phyloP scores from a whole-genome alignment of 2,797 vertebrate species.

The Delichon dasypus region DNA sequence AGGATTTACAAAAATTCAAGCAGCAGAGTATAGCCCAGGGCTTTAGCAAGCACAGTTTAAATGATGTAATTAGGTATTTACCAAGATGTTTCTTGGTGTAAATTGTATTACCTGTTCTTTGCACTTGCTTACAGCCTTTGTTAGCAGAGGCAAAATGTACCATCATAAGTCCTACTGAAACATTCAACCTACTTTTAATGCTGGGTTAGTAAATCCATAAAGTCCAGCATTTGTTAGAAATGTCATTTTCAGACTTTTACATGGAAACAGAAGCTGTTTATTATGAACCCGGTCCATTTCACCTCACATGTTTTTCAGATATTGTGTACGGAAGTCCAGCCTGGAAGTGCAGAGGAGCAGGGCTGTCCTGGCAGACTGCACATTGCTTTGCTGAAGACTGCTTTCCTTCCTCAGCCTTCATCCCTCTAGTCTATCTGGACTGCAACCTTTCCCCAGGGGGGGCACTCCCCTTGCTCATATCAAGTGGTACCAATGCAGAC shows the following conservation, averaged over 20 bases:
- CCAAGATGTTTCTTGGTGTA: slow-evolving; percentile 8
- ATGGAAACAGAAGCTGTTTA: not conserved
- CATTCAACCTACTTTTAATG: not conserved
- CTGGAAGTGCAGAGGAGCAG: not conserved
- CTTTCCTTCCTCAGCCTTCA: not conserved
- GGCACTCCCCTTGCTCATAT: not conserved
- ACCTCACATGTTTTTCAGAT: not conserved
- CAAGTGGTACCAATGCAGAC: not conserved
- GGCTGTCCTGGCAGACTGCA: not conserved
- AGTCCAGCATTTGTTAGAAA: not conserved
- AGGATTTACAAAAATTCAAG: slow-evolving; percentile 29
- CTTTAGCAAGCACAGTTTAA: not conserved
- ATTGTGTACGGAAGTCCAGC: not conserved
- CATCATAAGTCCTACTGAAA: not conserved
- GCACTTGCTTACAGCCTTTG: not conserved
- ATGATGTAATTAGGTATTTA: slow-evolving; percentile 20
- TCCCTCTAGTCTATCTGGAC: not conserved
- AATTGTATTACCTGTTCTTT: slow-evolving; percentile 25
- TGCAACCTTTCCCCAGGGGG: not conserved
- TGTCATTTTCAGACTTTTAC: not conserved
- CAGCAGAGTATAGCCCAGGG: not conserved
- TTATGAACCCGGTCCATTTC: not conserved
- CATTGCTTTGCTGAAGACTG: not conserved
- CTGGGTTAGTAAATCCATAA: not conserved
- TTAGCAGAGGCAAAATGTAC: not conserved